Conservation (phyloP, 2,888 invertebrate species). For the Lomographa bimaculata region DNA sequence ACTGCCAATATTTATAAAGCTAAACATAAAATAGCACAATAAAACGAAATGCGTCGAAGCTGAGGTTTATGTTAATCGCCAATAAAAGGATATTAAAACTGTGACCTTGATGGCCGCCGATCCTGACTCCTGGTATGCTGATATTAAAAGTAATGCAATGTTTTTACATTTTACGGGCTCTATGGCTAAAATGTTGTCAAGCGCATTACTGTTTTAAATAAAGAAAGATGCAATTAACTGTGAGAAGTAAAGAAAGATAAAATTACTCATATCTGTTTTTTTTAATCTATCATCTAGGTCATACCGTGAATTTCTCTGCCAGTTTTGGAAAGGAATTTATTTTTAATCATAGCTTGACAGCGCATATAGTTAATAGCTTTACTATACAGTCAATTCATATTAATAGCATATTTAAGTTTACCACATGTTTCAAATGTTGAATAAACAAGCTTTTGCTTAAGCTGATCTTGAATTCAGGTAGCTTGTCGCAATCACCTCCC, state of each 20-base stretch:
- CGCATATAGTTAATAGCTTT: too few relatives aligned
- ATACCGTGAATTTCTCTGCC: too few relatives aligned
- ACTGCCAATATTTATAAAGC: conserved; percentile 63
- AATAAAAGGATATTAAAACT: conserved; percentile 64
- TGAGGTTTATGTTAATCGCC: conserved; percentile 64
- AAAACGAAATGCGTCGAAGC: conserved; percentile 62
- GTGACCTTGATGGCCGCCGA: conserved; percentile 47
- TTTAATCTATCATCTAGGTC: too few relatives aligned
- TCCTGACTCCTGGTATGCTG: conserved; percentile 30
- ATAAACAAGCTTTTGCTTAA: background rate
- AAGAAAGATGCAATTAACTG: too few relatives aligned
- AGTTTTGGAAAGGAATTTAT: too few relatives aligned
- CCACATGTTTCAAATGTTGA: too few relatives aligned
- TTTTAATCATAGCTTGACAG: too few relatives aligned
- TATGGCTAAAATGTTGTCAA: conserved; percentile 20
- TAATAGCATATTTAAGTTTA: too few relatives aligned
- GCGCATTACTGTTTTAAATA: too few relatives aligned
- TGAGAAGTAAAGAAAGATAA: too few relatives aligned
- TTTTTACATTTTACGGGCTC: conserved; percentile 31
- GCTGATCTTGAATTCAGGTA: conserved; percentile 66
- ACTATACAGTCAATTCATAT: too few relatives aligned
- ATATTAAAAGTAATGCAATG: conserved; percentile 37
- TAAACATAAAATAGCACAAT: conserved; percentile 63
- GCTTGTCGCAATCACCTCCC: conserved; percentile 63
- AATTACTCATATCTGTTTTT: too few relatives aligned